These are phyloP conservation scores for Agonopterix subpropinquella DNA, from an alignment of 2,888 invertebrate species.

Conservation along the genomic window DNA sequence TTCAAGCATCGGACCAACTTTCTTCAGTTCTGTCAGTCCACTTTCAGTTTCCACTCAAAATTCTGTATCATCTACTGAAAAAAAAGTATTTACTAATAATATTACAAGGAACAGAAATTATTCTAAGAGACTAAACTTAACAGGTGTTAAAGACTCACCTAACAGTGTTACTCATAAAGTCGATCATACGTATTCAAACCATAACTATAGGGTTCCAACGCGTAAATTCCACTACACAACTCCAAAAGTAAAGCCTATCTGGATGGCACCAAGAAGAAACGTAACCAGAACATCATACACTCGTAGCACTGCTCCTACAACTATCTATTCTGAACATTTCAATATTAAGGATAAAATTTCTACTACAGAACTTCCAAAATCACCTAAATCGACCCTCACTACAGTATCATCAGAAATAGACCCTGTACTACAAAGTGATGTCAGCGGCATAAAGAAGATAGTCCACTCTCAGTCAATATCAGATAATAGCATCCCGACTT, in stretches of 20 bases:
- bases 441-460: conserved; percentile 50
- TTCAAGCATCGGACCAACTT: conserved; percentile 31
- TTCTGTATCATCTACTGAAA: conserved; percentile 33
- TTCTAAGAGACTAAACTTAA: conserved; percentile 55
- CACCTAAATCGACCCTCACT: conserved; percentile 42
- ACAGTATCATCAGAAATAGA: conserved; percentile 68
- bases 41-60: conserved; percentile 39
- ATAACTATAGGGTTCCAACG: conserved; percentile 31
- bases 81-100: conserved; percentile 37
- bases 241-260: conserved; percentile 53
- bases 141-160: conserved; percentile 48
- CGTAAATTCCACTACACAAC: conserved; percentile 59
- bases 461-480: conserved; percentile 57
- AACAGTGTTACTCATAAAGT: conserved; percentile 54
- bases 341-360: conserved; percentile 48
- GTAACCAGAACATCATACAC: conserved; percentile 31
- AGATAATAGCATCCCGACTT: conserved; percentile 64
- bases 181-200: conserved; percentile 29
- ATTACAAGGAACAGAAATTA: conserved; percentile 50
- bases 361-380: conserved; percentile 25
- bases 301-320: conserved; percentile 43
- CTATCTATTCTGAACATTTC: conserved; percentile 63
- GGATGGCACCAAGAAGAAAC: conserved; percentile 61
- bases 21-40: conserved; percentile 25
- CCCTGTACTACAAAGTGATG: conserved; percentile 60